Conservation (phyloP, 1,140 invertebrate genomes). For the Lamellibrachia luymesi region DNA sequence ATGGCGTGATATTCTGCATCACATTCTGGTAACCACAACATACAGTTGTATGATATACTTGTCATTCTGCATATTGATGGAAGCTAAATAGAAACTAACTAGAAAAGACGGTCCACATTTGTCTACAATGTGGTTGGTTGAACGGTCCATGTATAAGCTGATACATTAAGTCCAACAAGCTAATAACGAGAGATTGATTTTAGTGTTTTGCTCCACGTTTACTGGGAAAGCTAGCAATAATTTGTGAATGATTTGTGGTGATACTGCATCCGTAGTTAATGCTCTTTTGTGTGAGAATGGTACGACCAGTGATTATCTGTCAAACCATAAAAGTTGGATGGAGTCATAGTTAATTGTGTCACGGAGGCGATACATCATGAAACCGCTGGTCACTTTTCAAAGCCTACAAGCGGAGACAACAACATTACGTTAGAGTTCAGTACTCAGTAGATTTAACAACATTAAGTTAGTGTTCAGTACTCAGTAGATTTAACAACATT, state of each 20-base stretch:
- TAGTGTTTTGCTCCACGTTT: not conserved
- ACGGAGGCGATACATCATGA: no score
- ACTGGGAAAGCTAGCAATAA: slow-evolving; percentile 8
- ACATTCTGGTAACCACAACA: no score
- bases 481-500: no score
- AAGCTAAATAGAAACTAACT: not conserved
- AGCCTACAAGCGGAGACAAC: no score
- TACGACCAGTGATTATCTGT: not conserved
- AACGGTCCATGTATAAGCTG: not conserved
- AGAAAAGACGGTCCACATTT: not conserved
- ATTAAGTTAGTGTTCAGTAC: no score
- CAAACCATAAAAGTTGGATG: not conserved
- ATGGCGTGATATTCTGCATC: no score
- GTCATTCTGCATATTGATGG: no score
- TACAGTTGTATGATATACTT: no score
- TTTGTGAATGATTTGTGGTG: not conserved
- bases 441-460: no score
- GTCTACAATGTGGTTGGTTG: not conserved
- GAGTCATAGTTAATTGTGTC: not conserved
- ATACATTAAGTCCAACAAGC: not conserved
- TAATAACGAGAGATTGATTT: not conserved
- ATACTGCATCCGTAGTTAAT: not conserved
- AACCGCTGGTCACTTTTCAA: no score
- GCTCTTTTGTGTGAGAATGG: not conserved
- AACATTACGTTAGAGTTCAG: no score